Evolutionary conservation across 2,888 invertebrate species (phyloP).

Genomic region (Agrotis puta): DNA sequence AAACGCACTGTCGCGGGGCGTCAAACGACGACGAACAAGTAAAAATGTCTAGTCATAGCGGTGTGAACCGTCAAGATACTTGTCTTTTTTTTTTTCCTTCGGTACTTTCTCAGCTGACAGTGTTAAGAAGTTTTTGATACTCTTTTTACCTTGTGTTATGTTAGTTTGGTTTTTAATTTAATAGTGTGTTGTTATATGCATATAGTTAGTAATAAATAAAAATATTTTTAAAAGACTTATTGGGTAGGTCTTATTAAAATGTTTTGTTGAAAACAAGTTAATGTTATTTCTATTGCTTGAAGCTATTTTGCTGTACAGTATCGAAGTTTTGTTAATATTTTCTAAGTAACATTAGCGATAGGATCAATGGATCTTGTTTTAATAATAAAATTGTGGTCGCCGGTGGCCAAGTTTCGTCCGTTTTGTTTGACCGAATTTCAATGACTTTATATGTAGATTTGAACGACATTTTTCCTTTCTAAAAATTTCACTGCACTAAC

Average conservation of each 20-base stretch:
- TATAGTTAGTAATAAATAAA: no score
- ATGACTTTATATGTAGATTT: background rate
- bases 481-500: conserved; percentile 15
- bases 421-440: background rate
- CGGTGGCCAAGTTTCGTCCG: no score
- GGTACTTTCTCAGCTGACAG: no score
- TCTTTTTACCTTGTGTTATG: no score
- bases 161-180: no score
- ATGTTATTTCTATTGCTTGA: conserved; percentile 3
- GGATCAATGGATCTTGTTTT: background rate
- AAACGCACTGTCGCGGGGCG: conserved; percentile 89
- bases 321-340: background rate
- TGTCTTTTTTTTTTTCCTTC: conserved; percentile 38
- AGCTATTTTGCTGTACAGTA: background rate
- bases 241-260: conserved; percentile 2
- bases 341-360: background rate
- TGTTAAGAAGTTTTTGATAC: no score
- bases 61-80: conserved; percentile 74
- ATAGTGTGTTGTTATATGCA: no score
- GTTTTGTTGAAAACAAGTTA: background rate
- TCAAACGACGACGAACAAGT: conserved; percentile 83
- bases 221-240: conserved; percentile 6
- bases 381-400: background rate
- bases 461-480: background rate
- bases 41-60: conserved; percentile 76